These are phyloP conservation scores for Melanostoma mellinum DNA, from an alignment of 2,888 invertebrate species.

Conservation along the genomic window DNA sequence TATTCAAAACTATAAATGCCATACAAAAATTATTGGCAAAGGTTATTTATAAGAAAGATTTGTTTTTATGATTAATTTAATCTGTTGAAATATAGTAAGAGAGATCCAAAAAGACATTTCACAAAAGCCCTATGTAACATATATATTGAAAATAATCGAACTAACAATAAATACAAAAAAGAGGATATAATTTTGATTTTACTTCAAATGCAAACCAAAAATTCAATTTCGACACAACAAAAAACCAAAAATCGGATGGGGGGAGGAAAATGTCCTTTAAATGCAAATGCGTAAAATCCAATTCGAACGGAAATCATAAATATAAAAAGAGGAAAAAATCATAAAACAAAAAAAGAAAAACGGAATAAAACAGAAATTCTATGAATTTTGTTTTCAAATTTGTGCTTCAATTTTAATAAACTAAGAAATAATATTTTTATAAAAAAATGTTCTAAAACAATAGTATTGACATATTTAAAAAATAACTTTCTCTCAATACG, in stretches of 20 bases:
- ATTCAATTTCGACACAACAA: constrained; percentile 25
- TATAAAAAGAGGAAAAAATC: background rate
- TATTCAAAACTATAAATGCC: constrained; percentile 42
- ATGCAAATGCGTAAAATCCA: constrained; percentile 65
- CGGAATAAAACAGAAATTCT: constrained; percentile 35
- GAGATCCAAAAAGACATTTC: constrained; percentile 72
- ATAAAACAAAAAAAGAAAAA: background rate
- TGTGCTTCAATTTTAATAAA: constrained; percentile 39
- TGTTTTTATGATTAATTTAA: background rate
- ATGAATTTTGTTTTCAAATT: constrained; percentile 59
- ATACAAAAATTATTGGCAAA: constrained; percentile 50
- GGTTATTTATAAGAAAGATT: constrained; percentile 16
- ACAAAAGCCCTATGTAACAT: constrained; percentile 66
- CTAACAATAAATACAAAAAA: constrained; percentile 5
- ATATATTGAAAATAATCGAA: constrained; percentile 27
- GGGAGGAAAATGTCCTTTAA: background rate
- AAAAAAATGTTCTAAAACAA: constrained; percentile 56
- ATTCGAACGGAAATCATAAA: constrained; percentile 44
- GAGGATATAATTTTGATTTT: constrained; percentile 11
- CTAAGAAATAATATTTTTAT: constrained; percentile 4
- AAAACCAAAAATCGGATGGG: background rate
- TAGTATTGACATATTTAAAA: constrained; percentile 51
- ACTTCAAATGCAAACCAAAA: constrained; percentile 44
- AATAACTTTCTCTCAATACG: constrained; percentile 68
- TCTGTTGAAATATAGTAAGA: constrained; percentile 24